phyloP scores from a whole-genome alignment of 2,888 invertebrate species.

The Cataglyphis rosenhaueri region DNA sequence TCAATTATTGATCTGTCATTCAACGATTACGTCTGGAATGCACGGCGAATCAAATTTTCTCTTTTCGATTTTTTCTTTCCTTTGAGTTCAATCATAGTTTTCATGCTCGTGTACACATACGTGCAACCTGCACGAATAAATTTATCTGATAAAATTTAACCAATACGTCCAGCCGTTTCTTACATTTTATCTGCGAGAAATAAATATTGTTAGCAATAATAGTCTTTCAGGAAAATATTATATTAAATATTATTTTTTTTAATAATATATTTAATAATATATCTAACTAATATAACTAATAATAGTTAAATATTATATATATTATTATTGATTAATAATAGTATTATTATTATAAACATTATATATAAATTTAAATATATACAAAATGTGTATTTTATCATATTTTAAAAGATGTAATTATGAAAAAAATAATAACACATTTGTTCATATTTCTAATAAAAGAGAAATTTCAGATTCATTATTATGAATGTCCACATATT shows the following conservation, averaged over 20 bases:
- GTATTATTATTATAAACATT: neutral
- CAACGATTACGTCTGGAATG: constrained; percentile 81
- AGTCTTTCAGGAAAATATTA: neutral
- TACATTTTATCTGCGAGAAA: neutral
- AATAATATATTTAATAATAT: neutral
- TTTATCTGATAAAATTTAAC: constrained; percentile 6
- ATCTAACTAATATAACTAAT: neutral
- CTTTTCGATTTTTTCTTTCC: constrained; percentile 63
- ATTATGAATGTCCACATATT: neutral
- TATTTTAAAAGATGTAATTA: neutral
- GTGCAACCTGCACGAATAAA: neutral
- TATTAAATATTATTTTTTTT: neutral
- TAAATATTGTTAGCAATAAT: neutral
- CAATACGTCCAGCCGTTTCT: neutral
- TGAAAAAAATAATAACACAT: neutral
- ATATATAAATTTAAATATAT: neutral
- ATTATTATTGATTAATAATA: neutral
- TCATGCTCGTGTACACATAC: neutral
- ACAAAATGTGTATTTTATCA: neutral
- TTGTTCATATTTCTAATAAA: neutral
- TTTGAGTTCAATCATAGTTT: constrained; percentile 44
- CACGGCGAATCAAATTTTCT: constrained; percentile 81
- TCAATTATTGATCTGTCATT: constrained; percentile 85
- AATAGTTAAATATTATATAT: neutral
- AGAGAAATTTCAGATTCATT: neutral